Conservation (phyloP, 1,140 invertebrate genomes). For the Hyles euphorbiae region DNA sequence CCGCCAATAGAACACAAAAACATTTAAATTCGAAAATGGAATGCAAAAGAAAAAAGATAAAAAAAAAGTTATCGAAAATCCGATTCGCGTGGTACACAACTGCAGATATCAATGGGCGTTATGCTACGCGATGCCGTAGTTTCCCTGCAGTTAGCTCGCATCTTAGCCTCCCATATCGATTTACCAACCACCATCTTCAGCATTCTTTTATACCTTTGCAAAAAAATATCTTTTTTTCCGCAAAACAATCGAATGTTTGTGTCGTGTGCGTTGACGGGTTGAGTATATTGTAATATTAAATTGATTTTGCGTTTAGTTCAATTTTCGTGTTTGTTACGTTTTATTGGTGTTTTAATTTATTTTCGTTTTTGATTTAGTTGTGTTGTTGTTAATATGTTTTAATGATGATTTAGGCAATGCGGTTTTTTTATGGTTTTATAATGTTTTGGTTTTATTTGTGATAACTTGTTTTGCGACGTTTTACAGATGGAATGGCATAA, state of each 20-base stretch:
- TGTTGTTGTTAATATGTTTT: background rate
- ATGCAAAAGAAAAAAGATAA: too few species aligned
- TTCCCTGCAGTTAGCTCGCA: slow-evolving; percentile 49
- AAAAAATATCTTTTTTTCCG: slow-evolving; percentile 1
- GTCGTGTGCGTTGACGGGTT: too few species aligned
- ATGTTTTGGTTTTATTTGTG: too few species aligned
- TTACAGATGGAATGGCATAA: too few species aligned
- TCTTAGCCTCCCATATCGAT: slow-evolving; percentile 52
- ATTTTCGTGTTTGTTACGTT: background rate
- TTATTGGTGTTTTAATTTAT: background rate
- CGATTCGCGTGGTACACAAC: slow-evolving; percentile 15
- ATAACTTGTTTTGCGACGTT: too few species aligned
- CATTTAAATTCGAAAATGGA: too few species aligned
- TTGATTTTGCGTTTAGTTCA: background rate
- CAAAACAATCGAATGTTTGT: background rate
- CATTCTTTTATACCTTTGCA: too few species aligned
- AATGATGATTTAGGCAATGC: background rate
- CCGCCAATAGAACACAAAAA: too few species aligned
- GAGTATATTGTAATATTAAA: background rate
- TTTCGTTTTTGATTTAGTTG: background rate
- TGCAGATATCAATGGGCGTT: slow-evolving; percentile 44
- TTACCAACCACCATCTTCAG: slow-evolving; percentile 28
- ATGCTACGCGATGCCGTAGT: slow-evolving; percentile 51
- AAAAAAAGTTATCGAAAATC: too few species aligned
- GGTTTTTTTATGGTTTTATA: background rate